Conservation (phyloP, 2,888 invertebrate genomes). For the Glaucopsyche alexis region DNA sequence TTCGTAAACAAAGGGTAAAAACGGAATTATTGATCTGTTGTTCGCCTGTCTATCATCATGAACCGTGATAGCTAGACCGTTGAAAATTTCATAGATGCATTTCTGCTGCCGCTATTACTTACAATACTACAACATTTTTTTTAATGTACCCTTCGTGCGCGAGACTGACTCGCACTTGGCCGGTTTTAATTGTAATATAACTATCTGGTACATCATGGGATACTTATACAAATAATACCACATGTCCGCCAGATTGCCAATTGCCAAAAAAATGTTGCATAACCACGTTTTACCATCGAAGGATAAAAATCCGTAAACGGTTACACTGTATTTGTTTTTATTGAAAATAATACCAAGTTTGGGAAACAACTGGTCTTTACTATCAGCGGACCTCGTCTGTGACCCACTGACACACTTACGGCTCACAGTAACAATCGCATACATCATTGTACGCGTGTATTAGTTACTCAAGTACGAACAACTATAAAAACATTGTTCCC, state of each 20-base stretch:
- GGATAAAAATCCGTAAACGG: not conserved
- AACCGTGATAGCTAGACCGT: too few species aligned
- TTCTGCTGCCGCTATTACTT: too few species aligned
- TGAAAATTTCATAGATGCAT: too few species aligned
- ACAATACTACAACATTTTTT: too few species aligned
- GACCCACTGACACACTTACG: slow-evolving; percentile 84
- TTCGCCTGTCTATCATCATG: too few species aligned
- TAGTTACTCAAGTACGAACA: slow-evolving; percentile 27
- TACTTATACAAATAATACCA: not conserved
- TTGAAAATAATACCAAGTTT: slow-evolving; percentile 54
- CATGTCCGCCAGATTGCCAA: slow-evolving; percentile 1
- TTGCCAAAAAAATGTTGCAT: not conserved
- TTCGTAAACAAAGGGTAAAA: too few species aligned
- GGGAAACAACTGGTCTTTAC: slow-evolving; percentile 57
- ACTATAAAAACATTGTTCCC: slow-evolving; percentile 17
- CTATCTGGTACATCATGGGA: not conserved
- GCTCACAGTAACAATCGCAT: slow-evolving; percentile 63
- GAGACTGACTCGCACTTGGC: too few species aligned
- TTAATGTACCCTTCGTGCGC: too few species aligned
- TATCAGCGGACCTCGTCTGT: slow-evolving; percentile 69
- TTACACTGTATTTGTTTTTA: slow-evolving; percentile 31
- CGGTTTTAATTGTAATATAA: not conserved
- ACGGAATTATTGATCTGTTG: too few species aligned
- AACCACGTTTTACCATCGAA: not conserved
- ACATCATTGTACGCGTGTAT: slow-evolving; percentile 32